phyloP scores from a whole-genome alignment of 53 echinoderm and acorn worm genomes.

The Crossaster papposus region DNA sequence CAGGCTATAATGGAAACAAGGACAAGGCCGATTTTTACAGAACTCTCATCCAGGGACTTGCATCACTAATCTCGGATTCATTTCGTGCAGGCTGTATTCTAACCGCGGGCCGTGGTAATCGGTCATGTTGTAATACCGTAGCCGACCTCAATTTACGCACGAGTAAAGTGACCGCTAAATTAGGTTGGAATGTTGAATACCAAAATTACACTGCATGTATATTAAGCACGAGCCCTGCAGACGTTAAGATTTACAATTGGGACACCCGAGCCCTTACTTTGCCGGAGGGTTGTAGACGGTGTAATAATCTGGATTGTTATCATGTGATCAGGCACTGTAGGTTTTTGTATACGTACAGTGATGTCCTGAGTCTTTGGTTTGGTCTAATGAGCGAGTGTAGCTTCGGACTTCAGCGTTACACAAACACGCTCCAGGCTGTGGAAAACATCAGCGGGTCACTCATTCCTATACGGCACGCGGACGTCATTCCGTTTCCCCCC shows the following conservation, averaged over 20 bases:
- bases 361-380: background rate
- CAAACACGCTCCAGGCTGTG: background rate
- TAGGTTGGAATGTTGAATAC: background rate
- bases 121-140: background rate
- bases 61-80: background rate
- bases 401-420: background rate
- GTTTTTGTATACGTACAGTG: background rate
- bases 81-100: background rate
- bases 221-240: background rate
- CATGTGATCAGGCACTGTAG: background rate
- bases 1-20: too few relatives aligned
- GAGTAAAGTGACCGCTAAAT: slow-evolving; percentile 6
- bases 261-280: background rate
- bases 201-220: background rate
- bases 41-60: background rate
- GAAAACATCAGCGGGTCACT: background rate
- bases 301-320: background rate
- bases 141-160: background rate
- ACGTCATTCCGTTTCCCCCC: background rate
- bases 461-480: background rate
- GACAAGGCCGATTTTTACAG: background rate
- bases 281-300: background rate
- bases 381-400: background rate
- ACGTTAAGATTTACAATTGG: background rate
- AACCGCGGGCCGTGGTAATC: background rate